phyloP scores from a whole-genome alignment of 2,888 invertebrate genomes.

The Cryptops parisi region DNA sequence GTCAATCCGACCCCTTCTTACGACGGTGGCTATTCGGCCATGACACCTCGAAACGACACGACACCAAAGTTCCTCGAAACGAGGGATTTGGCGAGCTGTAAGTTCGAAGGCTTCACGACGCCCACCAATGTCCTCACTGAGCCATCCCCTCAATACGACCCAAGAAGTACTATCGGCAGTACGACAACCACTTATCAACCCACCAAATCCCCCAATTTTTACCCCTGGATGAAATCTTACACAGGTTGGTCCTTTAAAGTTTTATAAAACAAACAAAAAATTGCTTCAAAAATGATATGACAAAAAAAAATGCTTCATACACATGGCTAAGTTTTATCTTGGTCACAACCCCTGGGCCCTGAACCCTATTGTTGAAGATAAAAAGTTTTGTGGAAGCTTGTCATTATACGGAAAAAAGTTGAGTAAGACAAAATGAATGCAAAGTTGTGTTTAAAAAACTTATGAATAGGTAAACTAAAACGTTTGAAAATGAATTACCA shows the following conservation, averaged over 20 bases:
- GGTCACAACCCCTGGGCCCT: too few relatives aligned
- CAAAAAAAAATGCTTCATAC: too few relatives aligned
- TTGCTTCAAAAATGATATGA: too few relatives aligned
- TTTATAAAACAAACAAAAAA: constrained; percentile 11
- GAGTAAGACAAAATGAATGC: too few relatives aligned
- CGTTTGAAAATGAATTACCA: too few relatives aligned
- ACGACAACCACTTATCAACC: constrained; percentile 32
- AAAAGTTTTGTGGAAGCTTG: too few relatives aligned
- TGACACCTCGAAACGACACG: not conserved
- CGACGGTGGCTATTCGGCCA: constrained; percentile 7
- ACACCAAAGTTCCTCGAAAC: not conserved
- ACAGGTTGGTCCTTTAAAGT: constrained; percentile 19
- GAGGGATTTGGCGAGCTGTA: constrained; percentile 7
- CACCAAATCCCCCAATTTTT: constrained; percentile 31
- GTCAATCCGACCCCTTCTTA: constrained; percentile 1
- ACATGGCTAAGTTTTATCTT: too few relatives aligned
- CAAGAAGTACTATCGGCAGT: constrained; percentile 4
- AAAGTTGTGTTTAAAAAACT: too few relatives aligned
- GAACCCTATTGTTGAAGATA: too few relatives aligned
- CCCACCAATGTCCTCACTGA: constrained; percentile 8
- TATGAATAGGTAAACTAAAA: too few relatives aligned
- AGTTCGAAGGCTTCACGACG: constrained; percentile 12
- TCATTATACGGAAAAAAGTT: too few relatives aligned
- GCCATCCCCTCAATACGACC: constrained; percentile 16
- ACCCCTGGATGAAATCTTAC: constrained; percentile 22